Percentiles rank a stretch among this genome's conserved stretches.
phyloP scores from a whole-genome alignment of 2,797 vertebrate genomes.

The Synanceia verrucosa region DNA sequence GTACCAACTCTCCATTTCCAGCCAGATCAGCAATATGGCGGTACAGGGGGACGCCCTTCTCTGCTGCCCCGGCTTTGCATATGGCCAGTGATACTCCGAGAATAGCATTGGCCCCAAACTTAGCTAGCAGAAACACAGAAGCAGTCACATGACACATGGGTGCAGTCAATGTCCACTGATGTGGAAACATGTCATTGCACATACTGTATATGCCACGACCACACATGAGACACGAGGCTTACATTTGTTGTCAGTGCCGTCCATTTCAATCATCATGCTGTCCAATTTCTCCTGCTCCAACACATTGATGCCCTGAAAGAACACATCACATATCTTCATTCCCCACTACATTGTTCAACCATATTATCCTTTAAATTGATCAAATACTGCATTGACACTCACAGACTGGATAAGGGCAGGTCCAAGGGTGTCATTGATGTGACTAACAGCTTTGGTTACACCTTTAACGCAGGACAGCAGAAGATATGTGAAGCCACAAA shows the following conservation, averaged over 20 bases:
- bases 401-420: conserved; percentile 90
- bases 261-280: conserved; percentile 94
- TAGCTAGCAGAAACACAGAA: conserved; percentile 79
- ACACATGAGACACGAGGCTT: conserved; percentile 55
- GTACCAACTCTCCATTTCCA: conserved; percentile 90
- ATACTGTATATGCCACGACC: not conserved
- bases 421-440: conserved; percentile 91
- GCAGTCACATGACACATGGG: conserved; percentile 26
- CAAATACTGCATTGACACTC: conserved; percentile 68
- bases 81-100: conserved; percentile 91
- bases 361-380: not conserved
- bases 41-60: conserved; percentile 90
- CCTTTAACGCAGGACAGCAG: conserved; percentile 67
- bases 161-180: conserved; percentile 13
- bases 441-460: conserved; percentile 92
- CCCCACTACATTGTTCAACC: not conserved
- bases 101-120: conserved; percentile 94
- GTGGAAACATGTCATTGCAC: conserved; percentile 31
- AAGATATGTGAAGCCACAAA: conserved; percentile 3
- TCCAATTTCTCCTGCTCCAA: conserved; percentile 93
- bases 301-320: conserved; percentile 86
- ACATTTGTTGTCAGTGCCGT: conserved; percentile 96
- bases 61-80: conserved; percentile 92
- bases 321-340: not conserved
- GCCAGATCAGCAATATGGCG: conserved; percentile 94